Conservation (phyloP, 2,888 invertebrate species). For the Drosophila pegasa region DNA sequence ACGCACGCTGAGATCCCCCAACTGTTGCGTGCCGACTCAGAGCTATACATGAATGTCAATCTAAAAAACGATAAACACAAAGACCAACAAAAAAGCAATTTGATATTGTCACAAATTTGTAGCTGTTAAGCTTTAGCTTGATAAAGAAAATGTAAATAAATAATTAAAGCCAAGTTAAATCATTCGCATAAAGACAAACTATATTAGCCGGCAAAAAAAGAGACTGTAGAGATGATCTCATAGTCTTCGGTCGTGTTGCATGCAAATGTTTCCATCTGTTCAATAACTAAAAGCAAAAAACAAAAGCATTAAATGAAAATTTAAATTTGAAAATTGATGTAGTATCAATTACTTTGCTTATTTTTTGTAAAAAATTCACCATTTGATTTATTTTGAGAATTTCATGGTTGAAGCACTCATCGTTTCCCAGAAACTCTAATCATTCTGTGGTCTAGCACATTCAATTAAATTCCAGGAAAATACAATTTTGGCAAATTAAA, state of each 20-base stretch:
- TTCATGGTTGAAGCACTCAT: background rate
- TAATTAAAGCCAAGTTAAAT: constrained; percentile 21
- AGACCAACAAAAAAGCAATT: constrained; percentile 28
- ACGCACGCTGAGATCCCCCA: constrained; percentile 12
- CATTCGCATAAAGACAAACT: constrained; percentile 8
- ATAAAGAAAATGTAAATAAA: constrained; percentile 26
- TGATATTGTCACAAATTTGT: constrained; percentile 36
- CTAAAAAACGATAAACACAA: constrained; percentile 20
- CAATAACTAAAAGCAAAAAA: background rate
- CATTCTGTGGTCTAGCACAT: background rate
- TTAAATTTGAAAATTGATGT: background rate
- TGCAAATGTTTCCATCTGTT: background rate
- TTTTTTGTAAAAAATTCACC: background rate
- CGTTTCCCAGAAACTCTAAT: background rate
- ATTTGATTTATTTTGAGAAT: background rate
- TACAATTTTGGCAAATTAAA: background rate
- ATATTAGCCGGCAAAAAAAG: constrained; percentile 1
- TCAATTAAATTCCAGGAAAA: background rate
- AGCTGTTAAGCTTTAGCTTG: constrained; percentile 4
- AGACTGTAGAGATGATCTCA: constrained; percentile 12
- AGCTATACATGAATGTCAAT: constrained; percentile 14
- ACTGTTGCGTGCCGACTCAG: constrained; percentile 31
- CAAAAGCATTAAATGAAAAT: background rate
- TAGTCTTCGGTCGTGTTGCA: background rate
- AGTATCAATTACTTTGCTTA: background rate